Conservation (phyloP, 1,140 invertebrate species). For the Aphelenchoides fujianensis region DNA sequence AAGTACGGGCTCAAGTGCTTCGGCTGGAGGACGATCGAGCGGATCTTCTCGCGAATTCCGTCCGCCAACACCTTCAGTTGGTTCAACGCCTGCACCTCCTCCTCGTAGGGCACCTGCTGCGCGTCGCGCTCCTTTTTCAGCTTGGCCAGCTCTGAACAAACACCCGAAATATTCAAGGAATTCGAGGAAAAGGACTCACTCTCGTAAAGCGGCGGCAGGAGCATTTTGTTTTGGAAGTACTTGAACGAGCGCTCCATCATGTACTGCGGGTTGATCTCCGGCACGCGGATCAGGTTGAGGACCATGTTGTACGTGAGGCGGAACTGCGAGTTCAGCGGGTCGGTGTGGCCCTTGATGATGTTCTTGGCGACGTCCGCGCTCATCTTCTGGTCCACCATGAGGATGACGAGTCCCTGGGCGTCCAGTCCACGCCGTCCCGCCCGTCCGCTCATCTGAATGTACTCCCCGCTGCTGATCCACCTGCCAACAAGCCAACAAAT, state of each 20-base stretch:
- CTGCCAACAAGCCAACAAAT: slow-evolving; percentile 41
- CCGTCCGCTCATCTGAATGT: slow-evolving; percentile 98
- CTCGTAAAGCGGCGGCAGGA: slow-evolving; percentile 82
- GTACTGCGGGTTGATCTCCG: slow-evolving; percentile 99
- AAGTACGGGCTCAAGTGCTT: slow-evolving; percentile 87
- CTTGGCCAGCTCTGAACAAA: not conserved
- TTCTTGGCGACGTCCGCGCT: slow-evolving; percentile 77
- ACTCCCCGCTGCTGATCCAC: slow-evolving; percentile 82
- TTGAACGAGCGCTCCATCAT: slow-evolving; percentile 97
- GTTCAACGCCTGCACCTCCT: slow-evolving; percentile 56
- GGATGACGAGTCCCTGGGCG: slow-evolving; percentile 93
- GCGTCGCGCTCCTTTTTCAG: slow-evolving; percentile 16
- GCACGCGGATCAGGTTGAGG: slow-evolving; percentile 86
- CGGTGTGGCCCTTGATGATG: slow-evolving; percentile 85
- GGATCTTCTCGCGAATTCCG: not conserved
- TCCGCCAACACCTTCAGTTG: slow-evolving; percentile 10
- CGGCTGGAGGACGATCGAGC: slow-evolving; percentile 75
- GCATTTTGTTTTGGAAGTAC: slow-evolving; percentile 96
- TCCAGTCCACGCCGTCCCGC: slow-evolving; percentile 95
- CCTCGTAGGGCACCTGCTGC: slow-evolving; percentile 70
- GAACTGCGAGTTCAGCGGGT: slow-evolving; percentile 96
- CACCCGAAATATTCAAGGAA: not conserved
- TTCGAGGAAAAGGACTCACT: slow-evolving; percentile 68
- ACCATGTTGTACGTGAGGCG: slow-evolving; percentile 99
- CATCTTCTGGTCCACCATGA: slow-evolving; percentile 97